Base-by-base conservation (phyloP, 1,140 invertebrate genomes). In the Spodoptera litura region DNA sequence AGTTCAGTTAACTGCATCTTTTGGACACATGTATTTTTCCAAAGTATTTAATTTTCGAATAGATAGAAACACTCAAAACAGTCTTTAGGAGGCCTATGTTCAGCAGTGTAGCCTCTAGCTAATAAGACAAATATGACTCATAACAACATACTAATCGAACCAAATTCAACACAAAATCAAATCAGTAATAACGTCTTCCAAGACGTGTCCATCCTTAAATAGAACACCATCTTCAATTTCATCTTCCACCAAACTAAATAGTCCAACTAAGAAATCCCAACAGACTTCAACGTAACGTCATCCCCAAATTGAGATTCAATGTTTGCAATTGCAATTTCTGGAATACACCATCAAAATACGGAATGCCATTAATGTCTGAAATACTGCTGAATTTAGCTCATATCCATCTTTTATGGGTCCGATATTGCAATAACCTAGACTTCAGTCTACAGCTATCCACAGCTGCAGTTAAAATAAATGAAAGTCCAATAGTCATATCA, bases 261-360 rank as follows among this genome's bases (percentile, higher is more conserved):
- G 56, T 56, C 12, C 35, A 0, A 56, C 11, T 4, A 38, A 2
- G 5, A 2, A 38, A 61, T 58, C 20, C 58, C 44, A n/a, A 15
- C 35, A 59, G 72, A 59, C 20, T 20, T 10, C 0, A 58, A 59
- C 3, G 15, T 52, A 25, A 58, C 35, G 31, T 61, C 64, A 53
- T 3, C 52, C 11, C 64, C 5, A 62, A 74, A 74, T 74, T 74
- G 72, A 59, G 61, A 61, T 52, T 8, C 38, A 61, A 11, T 27
- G 35, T 20, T 31, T 55, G 70, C 70, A 73, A 73, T 49, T 73
- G 31, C 44, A 59, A 71, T 71, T 66, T 66, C 38, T 49, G 20
- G 51, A 52, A 68, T 68, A 64, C 51, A 27, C 64, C 20, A 52
- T 68, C 25, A 52, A 68, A 13, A 27, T 53, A 31, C 38, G 10